A percentile compares a stretch with the other conserved stretches of the same genome.
Evolutionary conservation across 2,113 vertebrate species (phyloP).

Genomic region (Taxidea taxus): DNA sequence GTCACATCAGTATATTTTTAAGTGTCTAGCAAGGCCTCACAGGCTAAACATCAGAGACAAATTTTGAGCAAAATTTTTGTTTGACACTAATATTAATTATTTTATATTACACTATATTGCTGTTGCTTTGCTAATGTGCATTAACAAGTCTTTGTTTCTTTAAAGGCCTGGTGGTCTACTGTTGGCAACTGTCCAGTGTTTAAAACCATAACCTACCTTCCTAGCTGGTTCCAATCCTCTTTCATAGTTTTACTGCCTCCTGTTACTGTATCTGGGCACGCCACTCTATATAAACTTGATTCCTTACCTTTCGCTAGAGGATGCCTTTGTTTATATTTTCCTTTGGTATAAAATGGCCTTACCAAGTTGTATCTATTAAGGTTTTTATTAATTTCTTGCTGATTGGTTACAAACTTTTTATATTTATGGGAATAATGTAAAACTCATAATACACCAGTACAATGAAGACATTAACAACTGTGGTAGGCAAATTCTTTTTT

Average conservation of each 20-base stretch:
- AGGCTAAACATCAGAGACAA: background rate
- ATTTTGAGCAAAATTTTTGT: background rate
- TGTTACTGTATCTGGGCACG: background rate
- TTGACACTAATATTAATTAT: background rate
- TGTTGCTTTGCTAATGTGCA: background rate
- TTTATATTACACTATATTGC: background rate
- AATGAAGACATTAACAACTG: background rate
- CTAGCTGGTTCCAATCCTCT: background rate
- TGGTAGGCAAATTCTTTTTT: background rate
- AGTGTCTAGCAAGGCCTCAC: background rate
- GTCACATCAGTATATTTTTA: background rate
- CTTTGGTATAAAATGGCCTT: background rate
- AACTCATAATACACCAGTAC: background rate
- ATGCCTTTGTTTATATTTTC: background rate
- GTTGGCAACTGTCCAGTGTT: background rate
- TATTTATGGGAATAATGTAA: background rate
- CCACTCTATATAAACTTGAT: background rate
- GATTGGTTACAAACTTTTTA: background rate
- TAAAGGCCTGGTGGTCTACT: background rate
- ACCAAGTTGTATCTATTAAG: background rate
- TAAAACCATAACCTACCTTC: background rate
- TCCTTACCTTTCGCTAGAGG: background rate
- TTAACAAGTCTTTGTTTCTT: background rate
- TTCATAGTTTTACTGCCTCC: background rate
- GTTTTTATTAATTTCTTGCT: background rate